Conservation (phyloP, 2,113 vertebrate genomes). For the Sterna hirundo region DNA sequence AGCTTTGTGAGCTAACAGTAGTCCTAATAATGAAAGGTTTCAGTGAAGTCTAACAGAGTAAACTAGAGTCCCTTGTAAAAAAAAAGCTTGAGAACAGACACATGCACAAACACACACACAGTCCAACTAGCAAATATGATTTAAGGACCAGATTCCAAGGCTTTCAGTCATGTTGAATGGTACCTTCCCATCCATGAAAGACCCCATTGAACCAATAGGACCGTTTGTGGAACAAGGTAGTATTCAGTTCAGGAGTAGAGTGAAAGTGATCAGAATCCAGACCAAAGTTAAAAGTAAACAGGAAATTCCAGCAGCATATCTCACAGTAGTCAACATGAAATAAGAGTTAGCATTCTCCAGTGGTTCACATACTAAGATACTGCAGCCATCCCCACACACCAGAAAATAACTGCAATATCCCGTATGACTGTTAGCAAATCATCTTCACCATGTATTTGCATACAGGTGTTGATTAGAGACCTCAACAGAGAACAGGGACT, state of each 20-base stretch:
- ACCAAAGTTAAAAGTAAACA: neutral
- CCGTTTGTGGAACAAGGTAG: slow-evolving; percentile 7
- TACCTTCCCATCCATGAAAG: neutral
- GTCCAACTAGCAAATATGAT: neutral
- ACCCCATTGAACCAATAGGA: neutral
- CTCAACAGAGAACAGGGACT: neutral
- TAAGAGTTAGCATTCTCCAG: neutral
- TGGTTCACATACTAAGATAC: neutral
- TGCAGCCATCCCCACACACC: neutral
- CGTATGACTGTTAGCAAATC: neutral
- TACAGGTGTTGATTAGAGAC: neutral
- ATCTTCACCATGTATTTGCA: neutral
- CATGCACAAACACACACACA: neutral
- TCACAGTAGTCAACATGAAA: neutral
- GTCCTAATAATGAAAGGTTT: neutral
- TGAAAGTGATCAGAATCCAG: neutral
- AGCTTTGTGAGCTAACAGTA: neutral
- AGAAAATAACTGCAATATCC: neutral
- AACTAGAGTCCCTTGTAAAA: neutral
- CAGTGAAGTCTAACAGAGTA: neutral
- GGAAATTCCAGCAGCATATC: slow-evolving; percentile 8
- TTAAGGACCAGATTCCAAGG: neutral
- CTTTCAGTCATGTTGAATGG: neutral
- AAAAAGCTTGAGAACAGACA: neutral
- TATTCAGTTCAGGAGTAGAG: neutral